A percentile compares a stretch with the other conserved stretches of the same genome.
phyloP scores from a whole-genome alignment of 2,888 invertebrate species.

The Escarpia spicata region DNA sequence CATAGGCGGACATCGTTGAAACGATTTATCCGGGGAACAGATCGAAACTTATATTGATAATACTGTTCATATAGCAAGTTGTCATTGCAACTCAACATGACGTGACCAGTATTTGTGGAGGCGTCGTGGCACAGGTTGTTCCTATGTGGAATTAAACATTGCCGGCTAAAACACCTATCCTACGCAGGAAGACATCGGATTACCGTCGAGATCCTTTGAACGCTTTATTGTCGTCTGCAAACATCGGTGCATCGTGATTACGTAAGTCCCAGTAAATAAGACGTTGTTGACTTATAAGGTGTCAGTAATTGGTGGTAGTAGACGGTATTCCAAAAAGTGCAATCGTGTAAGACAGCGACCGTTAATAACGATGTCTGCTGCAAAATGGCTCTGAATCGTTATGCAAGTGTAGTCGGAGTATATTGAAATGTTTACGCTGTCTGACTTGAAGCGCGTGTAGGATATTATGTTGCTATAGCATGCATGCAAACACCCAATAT shows the following conservation, averaged over 20 bases:
- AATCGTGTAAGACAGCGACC: background rate
- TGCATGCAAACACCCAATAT: background rate
- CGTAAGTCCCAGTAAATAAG: background rate
- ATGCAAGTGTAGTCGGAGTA: background rate
- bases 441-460: background rate
- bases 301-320: too few species aligned
- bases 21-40: background rate
- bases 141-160: background rate
- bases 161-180: background rate
- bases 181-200: background rate
- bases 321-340: too few species aligned
- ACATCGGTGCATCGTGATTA: background rate
- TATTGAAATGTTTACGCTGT: background rate
- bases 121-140: background rate
- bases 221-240: background rate
- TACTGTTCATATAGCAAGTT: constrained; percentile 12
- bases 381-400: background rate
- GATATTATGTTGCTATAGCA: background rate
- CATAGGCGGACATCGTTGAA: background rate
- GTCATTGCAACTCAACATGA: background rate
- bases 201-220: background rate
- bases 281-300: background rate
- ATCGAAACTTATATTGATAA: background rate
- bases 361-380: background rate
- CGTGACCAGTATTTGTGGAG: background rate